These are phyloP conservation scores for Odobenus rosmarus DNA, from an alignment of 2,113 vertebrate species.

Conservation along the genomic window DNA sequence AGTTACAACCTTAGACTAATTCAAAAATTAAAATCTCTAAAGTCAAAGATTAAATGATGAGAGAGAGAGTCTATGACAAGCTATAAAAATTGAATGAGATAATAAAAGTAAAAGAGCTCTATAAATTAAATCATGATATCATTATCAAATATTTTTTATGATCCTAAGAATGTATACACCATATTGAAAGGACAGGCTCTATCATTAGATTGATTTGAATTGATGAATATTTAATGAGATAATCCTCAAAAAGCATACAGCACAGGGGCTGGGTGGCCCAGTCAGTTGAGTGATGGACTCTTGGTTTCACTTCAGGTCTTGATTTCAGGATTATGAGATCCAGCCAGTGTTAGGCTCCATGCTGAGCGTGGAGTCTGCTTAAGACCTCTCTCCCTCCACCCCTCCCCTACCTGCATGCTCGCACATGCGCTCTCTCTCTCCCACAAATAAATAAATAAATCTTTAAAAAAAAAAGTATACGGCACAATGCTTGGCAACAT, in stretches of 20 bases:
- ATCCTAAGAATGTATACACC: neutral
- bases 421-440: too few relatives aligned
- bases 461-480: neutral
- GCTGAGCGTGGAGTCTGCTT: neutral
- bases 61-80: neutral
- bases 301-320: neutral
- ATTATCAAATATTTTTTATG: neutral
- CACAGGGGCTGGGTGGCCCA: neutral
- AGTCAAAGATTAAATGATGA: neutral
- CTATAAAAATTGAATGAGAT: neutral
- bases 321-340: neutral
- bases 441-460: neutral
- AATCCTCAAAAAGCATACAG: neutral
- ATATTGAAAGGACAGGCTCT: neutral
- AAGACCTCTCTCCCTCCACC: neutral
- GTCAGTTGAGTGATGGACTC: neutral
- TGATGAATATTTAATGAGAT: neutral
- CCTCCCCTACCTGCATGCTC: too few relatives aligned
- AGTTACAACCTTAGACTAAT: neutral
- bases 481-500: neutral
- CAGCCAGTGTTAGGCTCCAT: neutral
- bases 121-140: neutral
- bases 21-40: conserved; percentile 10
- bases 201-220: neutral
- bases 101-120: neutral